Evolutionary conservation across 2,888 invertebrate genomes (phyloP), one percentile per base, ranked within the genome.

Genomic region (Zonitis immaculata): DNA sequence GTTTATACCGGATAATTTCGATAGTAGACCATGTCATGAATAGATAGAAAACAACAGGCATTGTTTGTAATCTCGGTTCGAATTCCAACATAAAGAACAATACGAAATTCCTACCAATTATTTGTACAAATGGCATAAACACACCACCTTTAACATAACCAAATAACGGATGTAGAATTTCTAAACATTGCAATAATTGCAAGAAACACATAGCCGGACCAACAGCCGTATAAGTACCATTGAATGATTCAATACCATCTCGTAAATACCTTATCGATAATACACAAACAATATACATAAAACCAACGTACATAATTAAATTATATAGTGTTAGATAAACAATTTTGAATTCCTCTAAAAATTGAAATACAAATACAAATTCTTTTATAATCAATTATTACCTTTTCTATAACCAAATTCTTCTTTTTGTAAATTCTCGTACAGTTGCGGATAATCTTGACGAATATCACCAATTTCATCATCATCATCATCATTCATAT

Each of bases 321-420:
- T 95, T 96, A 79, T 95, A 96, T 49, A 93, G 77, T 44, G 90
- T 82, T 56, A 96, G 77, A 74, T 95, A 96, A 0, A 91, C 89
- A 67, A 88, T 90, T 68, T 86, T 88, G 42, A 86, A 78, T 70
- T 87, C 88, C 73, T 88, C 91, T 90, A 79, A 55, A 67, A 32
- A 12, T n/a, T n/a, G n/a, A n/a, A n/a, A n/a, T n/a, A n/a, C n/a
- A n/a, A n/a, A n/a, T n/a, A n/a, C n/a, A 20, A 4, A 39, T 22
- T 22, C 5, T 53, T 49, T 5, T n/a, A n/a, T n/a, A 22, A 18
- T 42, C 27, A 43, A 14, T 26, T 32, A 22, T 11, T 28, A 89
- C 90, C 89, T 81, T 82, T 88, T 55, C 82, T 81, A 64, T 89
- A 91, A 0, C 90, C 90, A 67, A 86, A 78, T 75, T 91, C 90